Base-by-base conservation (phyloP, 2,888 invertebrate species). In the Dermolepida albohirtum region DNA sequence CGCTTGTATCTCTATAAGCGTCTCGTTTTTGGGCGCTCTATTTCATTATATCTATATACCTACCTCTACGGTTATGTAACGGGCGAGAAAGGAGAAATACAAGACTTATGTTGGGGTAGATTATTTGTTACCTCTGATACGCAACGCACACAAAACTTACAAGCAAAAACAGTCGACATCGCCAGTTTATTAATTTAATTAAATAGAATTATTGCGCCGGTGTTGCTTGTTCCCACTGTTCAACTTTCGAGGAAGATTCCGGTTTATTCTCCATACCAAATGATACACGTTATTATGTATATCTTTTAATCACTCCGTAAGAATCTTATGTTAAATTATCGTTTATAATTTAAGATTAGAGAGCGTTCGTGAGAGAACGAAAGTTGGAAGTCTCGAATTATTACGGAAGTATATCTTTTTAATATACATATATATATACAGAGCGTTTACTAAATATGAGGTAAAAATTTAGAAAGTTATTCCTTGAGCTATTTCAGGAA, bases 61-160 rank as follows among this genome's bases (percentile, higher is more conserved):
- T 1, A 49, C 22, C 43, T 17, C 27, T 27, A 41, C 57, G 27
- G 34, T 43, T 39, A 27, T 49, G 22, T n/a, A 27, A 5, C 43
- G 10, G 39, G 14, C 72, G 72, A 69, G 68, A 59, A 75, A 78
- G 78, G 78, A 78, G 79, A 72, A 77, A 78, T 78, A 77, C 74
- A 76, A 57, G 57, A 57, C 43, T 43, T 43, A 43, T 76, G 77
- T 78, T 77, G 72, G 70, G 68, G 74, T 71, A 68, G 72, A 74
- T 77, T 77, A 78, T 78, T 78, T 78, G 78, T 78, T 75, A 73
- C 76, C 73, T 74, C 68, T 72, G 65, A 68, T 64, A 47, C 22
- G 52, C 63, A 41, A 40, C 29, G 34, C 14, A 14, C 44, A 43
- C 27, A 66, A 44, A 34, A 39, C 43, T 54, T 55, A 43, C 27